These are phyloP conservation scores for Podarcis siculus DNA, from an alignment of 2,797 vertebrate genomes.

Conservation along the genomic window DNA sequence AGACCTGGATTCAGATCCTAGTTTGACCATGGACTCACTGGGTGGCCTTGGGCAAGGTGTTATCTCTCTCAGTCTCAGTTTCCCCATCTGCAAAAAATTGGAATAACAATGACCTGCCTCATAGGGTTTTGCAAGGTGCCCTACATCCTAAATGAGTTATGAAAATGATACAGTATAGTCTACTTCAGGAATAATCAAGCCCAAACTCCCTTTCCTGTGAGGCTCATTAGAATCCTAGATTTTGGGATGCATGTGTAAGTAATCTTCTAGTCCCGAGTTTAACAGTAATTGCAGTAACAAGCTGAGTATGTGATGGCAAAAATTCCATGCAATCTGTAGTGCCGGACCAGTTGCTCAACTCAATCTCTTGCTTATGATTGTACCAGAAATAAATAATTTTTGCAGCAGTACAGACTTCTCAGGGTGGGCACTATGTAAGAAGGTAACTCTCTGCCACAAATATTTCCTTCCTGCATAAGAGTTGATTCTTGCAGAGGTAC, in stretches of 20 bases:
- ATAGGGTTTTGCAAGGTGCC: background rate
- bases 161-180: background rate
- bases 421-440: background rate
- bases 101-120: constrained; percentile 38
- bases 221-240: background rate
- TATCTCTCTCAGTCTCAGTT: constrained; percentile 46
- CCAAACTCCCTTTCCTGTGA: background rate
- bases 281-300: background rate
- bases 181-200: background rate
- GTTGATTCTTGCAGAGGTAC: background rate
- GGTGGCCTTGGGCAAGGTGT: constrained; percentile 42
- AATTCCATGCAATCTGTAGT: background rate
- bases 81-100: constrained; percentile 49
- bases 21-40: constrained; percentile 41
- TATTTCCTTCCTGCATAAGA: background rate
- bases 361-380: background rate
- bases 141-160: background rate
- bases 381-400: background rate
- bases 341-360: background rate
- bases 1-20: constrained; percentile 26
- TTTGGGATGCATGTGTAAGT: background rate
- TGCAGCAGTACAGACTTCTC: background rate
- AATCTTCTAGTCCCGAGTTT: background rate
- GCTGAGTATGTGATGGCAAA: background rate
- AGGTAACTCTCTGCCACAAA: background rate